Evolutionary conservation across 30 jellyfish, hydroid and myxozoan genomes (phyloP).

Genomic region (Turritopsis rubra): DNA sequence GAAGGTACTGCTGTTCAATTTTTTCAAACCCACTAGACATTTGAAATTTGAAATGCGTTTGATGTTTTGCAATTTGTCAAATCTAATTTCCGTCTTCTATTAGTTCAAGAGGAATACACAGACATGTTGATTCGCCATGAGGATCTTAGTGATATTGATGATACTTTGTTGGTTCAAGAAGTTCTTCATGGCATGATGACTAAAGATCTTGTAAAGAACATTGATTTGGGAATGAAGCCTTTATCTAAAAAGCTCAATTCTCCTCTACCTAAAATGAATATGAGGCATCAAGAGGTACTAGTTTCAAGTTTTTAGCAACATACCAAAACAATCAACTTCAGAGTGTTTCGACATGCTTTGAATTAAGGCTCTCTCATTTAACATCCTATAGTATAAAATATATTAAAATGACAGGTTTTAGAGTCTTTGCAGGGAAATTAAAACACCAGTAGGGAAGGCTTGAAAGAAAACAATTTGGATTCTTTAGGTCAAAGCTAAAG

Average conservation of each 20-base stretch:
- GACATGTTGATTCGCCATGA: background rate
- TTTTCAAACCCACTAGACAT: too few relatives aligned
- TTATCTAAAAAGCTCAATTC: constrained; percentile 36
- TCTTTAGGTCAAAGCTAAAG: constrained; percentile 55
- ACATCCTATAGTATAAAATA: too few relatives aligned
- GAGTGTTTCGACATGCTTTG: too few relatives aligned
- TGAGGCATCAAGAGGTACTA: constrained; percentile 51
- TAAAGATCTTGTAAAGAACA: background rate
- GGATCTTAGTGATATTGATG: constrained; percentile 3
- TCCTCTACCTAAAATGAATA: constrained; percentile 67
- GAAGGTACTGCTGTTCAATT: background rate
- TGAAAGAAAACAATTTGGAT: too few relatives aligned
- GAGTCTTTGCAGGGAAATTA: too few relatives aligned
- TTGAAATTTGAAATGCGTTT: too few relatives aligned
- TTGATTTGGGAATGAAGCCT: constrained; percentile 58
- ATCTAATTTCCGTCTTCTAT: background rate
- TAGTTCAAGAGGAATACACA: background rate
- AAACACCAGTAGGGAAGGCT: too few relatives aligned
- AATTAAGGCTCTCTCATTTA: too few relatives aligned
- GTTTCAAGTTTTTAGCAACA: background rate
- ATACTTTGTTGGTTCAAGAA: constrained; percentile 5
- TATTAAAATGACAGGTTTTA: too few relatives aligned
- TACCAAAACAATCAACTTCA: background rate
- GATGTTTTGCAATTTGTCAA: background rate
- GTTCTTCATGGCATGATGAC: constrained; percentile 15